Base-by-base conservation (phyloP, 2,113 vertebrate species). In the Myotis davidii region DNA sequence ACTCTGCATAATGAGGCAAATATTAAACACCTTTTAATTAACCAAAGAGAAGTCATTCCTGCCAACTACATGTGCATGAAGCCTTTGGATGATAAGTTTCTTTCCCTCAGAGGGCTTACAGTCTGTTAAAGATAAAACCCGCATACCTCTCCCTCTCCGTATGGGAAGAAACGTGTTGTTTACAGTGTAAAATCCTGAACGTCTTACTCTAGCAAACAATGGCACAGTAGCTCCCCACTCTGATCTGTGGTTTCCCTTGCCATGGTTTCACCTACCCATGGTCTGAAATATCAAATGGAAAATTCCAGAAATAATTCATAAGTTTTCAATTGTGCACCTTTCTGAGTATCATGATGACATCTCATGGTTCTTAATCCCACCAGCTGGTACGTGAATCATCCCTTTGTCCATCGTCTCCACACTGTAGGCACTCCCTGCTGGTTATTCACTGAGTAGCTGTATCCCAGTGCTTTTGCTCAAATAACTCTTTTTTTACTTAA, bases 11-110 rank as follows among this genome's bases (percentile, higher is more conserved):
- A 48, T 59, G 61, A 92, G 67, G 65, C 73, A 90, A 81, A 79
- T 12, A 67, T 73, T 16, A 81, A 61, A 69, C 3, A n/a, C 34
- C 37, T 85, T 97, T 88, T 86, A 87, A 74, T 91, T 89, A 96
- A 85, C 27, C 27, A 2, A 87, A 67, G 34, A 82, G 59, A 5
- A 42, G 7, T 76, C n/a, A 20, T 32, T 4, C 69, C 12, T 0
- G 9, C 59, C 70, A 65, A 21, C 34, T 18, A 3, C 59, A 7
- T 77, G 39, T 29, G 3, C 12, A 4, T 25, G 20, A 16, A 9
- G 79, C 17, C 74, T 72, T 32, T 29, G 23, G 72, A 37, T 87
- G n/a, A 2, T 9, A 13, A 37, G 9, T 17, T 5, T 37, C 29
- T 9, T 4, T 48, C 56, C 50, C 37, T 87, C 56, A 89, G 14